Conservation (phyloP, 1,140 invertebrate genomes). For the Temnothorax curvispinosus region DNA sequence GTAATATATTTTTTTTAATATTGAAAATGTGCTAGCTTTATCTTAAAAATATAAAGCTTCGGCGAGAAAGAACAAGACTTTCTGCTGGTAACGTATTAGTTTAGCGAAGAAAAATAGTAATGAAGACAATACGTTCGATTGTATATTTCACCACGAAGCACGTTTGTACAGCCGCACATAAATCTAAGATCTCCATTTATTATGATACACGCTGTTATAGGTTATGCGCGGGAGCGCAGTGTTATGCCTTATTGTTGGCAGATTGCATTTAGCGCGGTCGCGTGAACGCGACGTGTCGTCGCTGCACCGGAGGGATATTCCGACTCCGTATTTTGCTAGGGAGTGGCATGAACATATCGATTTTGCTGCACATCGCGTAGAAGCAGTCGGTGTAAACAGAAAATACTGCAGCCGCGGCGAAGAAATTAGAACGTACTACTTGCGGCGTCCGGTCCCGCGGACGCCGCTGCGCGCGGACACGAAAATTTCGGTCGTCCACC, state of each 20-base stretch:
- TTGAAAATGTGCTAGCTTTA: neutral
- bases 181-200: neutral
- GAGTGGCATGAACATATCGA: conserved; percentile 72
- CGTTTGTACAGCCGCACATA: neutral
- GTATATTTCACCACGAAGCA: neutral
- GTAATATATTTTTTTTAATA: neutral
- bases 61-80: neutral
- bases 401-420: conserved; percentile 37
- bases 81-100: neutral
- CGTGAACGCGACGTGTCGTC: conserved; percentile 67
- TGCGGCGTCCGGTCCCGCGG: neutral
- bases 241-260: conserved; percentile 57
- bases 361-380: conserved; percentile 59
- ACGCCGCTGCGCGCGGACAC: neutral
- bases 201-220: neutral
- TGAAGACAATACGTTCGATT: neutral
- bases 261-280: conserved; percentile 53
- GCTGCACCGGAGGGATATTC: conserved; percentile 58
- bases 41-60: neutral
- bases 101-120: neutral
- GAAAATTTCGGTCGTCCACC: neutral
- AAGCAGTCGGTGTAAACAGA: conserved; percentile 59
- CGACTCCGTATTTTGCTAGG: conserved; percentile 68
- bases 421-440: conserved; percentile 60
- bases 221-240: neutral